Evolutionary conservation across 2,113 vertebrate species (phyloP), one percentile per base, ranked within the genome.

Genomic region (Beaufortia kweichowensis): DNA sequence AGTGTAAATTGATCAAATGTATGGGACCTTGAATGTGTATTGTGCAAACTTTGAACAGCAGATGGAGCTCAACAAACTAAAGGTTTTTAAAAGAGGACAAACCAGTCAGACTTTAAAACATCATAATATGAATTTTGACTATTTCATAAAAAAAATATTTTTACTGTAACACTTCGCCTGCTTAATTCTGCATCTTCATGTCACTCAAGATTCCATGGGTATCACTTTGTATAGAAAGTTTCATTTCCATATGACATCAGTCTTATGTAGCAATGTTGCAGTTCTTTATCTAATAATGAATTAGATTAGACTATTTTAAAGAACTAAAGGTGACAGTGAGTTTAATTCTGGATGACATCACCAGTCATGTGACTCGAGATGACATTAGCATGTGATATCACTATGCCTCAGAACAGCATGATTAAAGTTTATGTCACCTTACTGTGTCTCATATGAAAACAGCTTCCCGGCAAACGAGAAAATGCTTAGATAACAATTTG

Each of bases 1-100:
- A 57, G 56, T 71, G 31, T 56, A n/a, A n/a, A 14, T 14, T 14
- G 41, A 12, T n/a, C 33, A 35, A 12, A 46, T 46, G 2, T 14
- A n/a, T 21, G 19, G 6, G 48, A 53, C 15, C 6, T 6, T 53
- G 1, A n/a, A 21, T 15, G 6, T n/a, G 28, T 41, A 69, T 33
- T 35, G 66, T 55, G 19, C 43, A 50, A n/a, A n/a, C 17, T 70
- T 35, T 55, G 7, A 57, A 39, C 33, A 71, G 68, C 23, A 71
- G 53, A 57, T 57, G 31, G 68, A 57, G 68, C 33, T 35, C 68
- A 21, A 71, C 4, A 71, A 71, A n/a, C 68, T 41, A 4, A 26
- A 12, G 11, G 9, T 11, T 69, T 68, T 67, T 24, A 50, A 12
- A 23, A 17, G 4, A 48, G 29, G 23, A 28, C 17, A 17, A 19